phyloP scores from a whole-genome alignment of 1,140 invertebrate genomes.

The Drosophila albomicans region DNA sequence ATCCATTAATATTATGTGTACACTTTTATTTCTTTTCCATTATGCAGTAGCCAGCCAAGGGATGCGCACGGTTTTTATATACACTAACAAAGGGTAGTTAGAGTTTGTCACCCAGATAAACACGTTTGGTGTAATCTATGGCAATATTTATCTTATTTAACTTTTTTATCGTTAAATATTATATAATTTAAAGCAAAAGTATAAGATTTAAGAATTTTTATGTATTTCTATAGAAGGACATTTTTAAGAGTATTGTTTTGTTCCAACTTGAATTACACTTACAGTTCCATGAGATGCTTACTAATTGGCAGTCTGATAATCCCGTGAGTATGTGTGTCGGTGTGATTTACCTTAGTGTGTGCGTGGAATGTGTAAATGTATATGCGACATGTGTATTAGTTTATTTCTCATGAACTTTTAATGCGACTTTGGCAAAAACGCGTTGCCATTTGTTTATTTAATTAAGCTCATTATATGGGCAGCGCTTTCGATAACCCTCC shows the following conservation, averaged over 20 bases:
- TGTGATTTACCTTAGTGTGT: background rate
- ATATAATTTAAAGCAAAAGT: background rate
- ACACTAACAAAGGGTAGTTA: background rate
- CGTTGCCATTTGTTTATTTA: constrained; percentile 76
- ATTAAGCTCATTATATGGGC: constrained; percentile 73
- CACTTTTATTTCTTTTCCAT: constrained; percentile 30
- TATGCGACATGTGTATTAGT: constrained; percentile 35
- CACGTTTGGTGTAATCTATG: background rate
- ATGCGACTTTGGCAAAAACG: constrained; percentile 57
- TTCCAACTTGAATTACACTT: background rate
- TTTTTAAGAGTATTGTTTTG: background rate
- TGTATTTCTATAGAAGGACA: background rate
- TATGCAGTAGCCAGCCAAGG: constrained; percentile 34
- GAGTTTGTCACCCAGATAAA: background rate
- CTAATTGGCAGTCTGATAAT: constrained; percentile 40
- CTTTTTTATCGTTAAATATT: background rate
- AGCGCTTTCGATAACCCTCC: constrained; percentile 32
- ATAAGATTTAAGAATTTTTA: background rate
- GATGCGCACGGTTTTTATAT: constrained; percentile 1
- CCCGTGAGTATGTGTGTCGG: background rate
- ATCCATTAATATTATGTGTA: constrained; percentile 54
- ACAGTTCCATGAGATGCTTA: background rate
- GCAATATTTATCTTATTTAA: background rate
- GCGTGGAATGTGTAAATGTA: constrained; percentile 5
- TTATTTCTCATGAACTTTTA: constrained; percentile 65